Base-by-base conservation (phyloP, 2,797 vertebrate genomes). In the Poecilia wingei region DNA sequence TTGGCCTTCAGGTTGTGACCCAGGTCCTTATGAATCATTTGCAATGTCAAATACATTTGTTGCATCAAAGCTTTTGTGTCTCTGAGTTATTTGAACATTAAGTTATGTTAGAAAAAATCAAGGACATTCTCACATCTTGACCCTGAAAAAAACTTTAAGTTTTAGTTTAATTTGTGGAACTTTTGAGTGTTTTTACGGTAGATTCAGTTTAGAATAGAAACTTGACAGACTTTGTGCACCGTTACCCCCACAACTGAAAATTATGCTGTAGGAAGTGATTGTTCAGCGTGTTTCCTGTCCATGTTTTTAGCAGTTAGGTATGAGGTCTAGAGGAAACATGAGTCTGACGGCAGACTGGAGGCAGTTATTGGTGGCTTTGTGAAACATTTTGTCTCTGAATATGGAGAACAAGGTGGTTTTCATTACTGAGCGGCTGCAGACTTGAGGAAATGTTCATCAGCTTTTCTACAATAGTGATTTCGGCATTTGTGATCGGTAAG, bases 281-380 rank as follows among this genome's bases (percentile, higher is more conserved):
- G 33, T 69, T n/a, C 51, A n/a, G 79, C 78, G 84, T 77, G 82
- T 86, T 93, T 94, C 93, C 93, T 93, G 88, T 86, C 89, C 82
- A 76, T 82, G 85, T 80, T 92, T 82, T 53, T 79, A 80, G 75
- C 80, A 79, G 77, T 81, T 78, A 36, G 31, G 49, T 79, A 74
- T 53, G 22, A 73, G 75, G 55, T 78, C 72, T 55, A 78, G 53
- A 86, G 85, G 86, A 91, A 84, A 79, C 39, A 6, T 20, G 12
- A 70, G 25, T 68, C 80, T 2, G 16, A 41, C 46, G 39, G 25
- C 64, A 75, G 73, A 41, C 75, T n/a, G 57, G 82, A 53, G 74
- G 8, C 25, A 33, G 57, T 18, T 47, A 20, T 25, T 51, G 6
- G 0, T 49, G 75, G 59, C 72, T 39, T 7, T 68, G 57, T 75